Conservation (phyloP, 2,797 vertebrate species). For the Enteromius argenteus region DNA sequence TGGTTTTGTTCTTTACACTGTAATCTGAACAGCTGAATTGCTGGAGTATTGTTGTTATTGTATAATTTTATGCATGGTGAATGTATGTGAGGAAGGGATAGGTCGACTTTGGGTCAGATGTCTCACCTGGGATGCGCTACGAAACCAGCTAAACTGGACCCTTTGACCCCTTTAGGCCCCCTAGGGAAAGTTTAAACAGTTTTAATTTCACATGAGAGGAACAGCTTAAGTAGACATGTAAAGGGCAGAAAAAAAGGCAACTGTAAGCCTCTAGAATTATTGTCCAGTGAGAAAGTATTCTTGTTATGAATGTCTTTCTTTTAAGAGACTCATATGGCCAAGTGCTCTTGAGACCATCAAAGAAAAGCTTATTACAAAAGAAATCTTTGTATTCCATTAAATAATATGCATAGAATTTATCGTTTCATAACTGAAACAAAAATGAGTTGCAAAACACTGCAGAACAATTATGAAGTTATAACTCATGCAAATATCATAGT, state of each 20-base stretch:
- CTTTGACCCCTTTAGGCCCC: not conserved
- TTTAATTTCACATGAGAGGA: constrained; percentile 16
- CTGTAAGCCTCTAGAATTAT: not conserved
- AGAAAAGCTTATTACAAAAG: not conserved
- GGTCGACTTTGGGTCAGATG: constrained; percentile 11
- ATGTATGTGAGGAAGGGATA: not conserved
- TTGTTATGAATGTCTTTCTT: not conserved
- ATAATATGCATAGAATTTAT: not conserved
- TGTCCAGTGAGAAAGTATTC: not conserved
- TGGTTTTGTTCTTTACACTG: not conserved
- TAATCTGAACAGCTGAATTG: constrained; percentile 1
- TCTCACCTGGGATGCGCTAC: constrained; percentile 24
- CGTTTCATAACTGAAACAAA: not conserved
- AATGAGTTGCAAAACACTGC: not conserved
- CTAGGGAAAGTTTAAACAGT: not conserved
- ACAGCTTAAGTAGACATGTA: constrained; percentile 3
- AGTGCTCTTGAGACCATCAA: not conserved
- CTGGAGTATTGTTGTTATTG: not conserved
- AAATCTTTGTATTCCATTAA: not conserved
- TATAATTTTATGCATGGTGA: not conserved
- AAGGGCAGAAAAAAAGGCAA: constrained; percentile 1
- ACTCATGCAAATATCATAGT: not conserved
- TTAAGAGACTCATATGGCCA: not conserved
- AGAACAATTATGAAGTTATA: not conserved
- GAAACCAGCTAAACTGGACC: constrained; percentile 6